phyloP scores from a whole-genome alignment of 1,140 invertebrate species.

The Palaemon carinicauda region DNA sequence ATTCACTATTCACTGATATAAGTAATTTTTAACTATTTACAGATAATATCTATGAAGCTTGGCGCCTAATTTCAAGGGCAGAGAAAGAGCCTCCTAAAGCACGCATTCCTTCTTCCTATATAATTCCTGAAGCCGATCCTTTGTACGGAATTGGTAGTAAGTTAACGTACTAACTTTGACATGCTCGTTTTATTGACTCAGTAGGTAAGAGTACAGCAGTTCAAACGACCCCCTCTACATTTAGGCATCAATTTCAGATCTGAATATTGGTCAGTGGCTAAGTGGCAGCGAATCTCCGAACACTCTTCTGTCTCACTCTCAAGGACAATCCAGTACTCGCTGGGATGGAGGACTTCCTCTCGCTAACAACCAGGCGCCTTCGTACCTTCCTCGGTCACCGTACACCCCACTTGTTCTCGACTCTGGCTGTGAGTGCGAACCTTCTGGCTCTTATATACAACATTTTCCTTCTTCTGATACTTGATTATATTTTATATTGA shows the following conservation, averaged over 20 bases:
- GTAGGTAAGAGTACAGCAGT: no score
- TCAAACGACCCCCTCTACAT: no score
- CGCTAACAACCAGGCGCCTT: no score
- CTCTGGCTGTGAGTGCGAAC: no score
- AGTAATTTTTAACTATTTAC: no score
- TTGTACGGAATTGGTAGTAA: slow-evolving; percentile 18
- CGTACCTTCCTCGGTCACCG: no score
- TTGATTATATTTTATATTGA: no score
- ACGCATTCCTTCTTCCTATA: slow-evolving; percentile 78
- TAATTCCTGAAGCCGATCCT: slow-evolving; percentile 68
- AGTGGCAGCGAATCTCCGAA: slow-evolving; percentile 35
- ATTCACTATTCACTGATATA: no score
- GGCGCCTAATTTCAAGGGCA: slow-evolving; percentile 79
- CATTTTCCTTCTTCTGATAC: no score
- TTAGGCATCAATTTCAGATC: slow-evolving; percentile 12
- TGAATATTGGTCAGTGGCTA: slow-evolving; percentile 9
- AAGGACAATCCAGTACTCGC: neutral
- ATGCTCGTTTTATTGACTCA: no score
- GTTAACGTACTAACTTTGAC: neutral
- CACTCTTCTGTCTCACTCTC: slow-evolving; percentile 12
- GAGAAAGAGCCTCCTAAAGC: slow-evolving; percentile 75
- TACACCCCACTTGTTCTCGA: no score
- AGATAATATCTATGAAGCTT: slow-evolving; percentile 89
- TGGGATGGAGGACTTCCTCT: neutral
- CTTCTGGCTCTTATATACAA: no score